Conservation (phyloP, 2,888 invertebrate genomes). For the Spisula solida region DNA sequence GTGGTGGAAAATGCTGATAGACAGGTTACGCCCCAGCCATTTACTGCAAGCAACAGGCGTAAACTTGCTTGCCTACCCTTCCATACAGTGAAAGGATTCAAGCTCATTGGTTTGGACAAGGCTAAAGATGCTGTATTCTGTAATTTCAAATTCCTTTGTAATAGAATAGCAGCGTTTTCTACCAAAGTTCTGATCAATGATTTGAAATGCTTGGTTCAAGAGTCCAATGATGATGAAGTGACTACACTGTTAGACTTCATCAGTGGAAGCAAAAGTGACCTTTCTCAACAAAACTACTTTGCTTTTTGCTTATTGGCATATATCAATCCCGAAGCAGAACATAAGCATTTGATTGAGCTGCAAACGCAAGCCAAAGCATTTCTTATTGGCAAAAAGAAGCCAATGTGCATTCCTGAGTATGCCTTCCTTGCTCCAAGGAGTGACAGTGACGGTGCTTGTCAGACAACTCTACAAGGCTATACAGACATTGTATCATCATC, state of each 20-base stretch:
- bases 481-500: constrained; percentile 56
- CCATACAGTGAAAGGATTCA: constrained; percentile 74
- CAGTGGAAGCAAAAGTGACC: constrained; percentile 65
- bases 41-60: constrained; percentile 74
- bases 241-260: constrained; percentile 89
- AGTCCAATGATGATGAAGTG: constrained; percentile 93
- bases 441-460: constrained; percentile 67
- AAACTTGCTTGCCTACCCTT: constrained; percentile 80
- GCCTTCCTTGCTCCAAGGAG: constrained; percentile 76
- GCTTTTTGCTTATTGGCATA: constrained; percentile 77
- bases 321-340: constrained; percentile 61
- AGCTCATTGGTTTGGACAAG: constrained; percentile 59
- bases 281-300: constrained; percentile 67
- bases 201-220: constrained; percentile 93
- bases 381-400: constrained; percentile 64
- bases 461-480: constrained; percentile 57
- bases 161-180: constrained; percentile 77
- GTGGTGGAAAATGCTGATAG: constrained; percentile 82
- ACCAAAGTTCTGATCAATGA: constrained; percentile 90
- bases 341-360: constrained; percentile 70
- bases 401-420: constrained; percentile 77
- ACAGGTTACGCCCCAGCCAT: constrained; percentile 82
- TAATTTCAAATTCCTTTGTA: constrained; percentile 78
- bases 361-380: constrained; percentile 66
- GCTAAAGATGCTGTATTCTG: constrained; percentile 77